phyloP scores from a whole-genome alignment of 2,888 invertebrate species.

The Drosophila borborema region DNA sequence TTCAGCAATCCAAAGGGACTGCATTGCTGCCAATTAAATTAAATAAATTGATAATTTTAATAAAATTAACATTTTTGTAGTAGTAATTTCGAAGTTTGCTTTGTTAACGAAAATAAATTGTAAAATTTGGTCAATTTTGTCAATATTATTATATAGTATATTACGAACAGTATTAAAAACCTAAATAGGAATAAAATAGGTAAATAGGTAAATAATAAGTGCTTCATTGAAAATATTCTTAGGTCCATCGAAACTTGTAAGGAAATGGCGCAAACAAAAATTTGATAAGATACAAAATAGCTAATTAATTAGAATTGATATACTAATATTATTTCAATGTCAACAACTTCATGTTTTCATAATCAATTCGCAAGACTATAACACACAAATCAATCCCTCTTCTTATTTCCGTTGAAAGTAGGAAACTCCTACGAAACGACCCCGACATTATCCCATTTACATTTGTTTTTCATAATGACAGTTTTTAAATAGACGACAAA shows the following conservation, averaged over 20 bases:
- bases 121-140: not conserved
- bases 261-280: not conserved
- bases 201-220: not conserved
- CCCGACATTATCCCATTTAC: not conserved
- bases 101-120: not conserved
- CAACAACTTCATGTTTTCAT: not conserved
- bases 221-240: not conserved
- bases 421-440: not conserved
- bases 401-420: not conserved
- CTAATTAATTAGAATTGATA: not conserved
- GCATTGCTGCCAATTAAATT: not conserved
- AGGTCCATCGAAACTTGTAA: not conserved
- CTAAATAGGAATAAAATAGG: not conserved
- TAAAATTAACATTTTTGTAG: not conserved
- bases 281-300: not conserved
- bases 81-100: not conserved
- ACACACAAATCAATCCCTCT: not conserved
- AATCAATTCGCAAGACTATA: no score
- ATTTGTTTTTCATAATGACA: constrained; percentile 39
- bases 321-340: not conserved
- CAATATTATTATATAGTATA: not conserved
- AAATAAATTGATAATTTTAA: not conserved
- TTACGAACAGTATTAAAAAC: no score
- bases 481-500: constrained; percentile 61
- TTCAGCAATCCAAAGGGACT: not conserved